Base-by-base conservation (phyloP, 1,140 invertebrate species). In the Tetragonula clypearis region DNA sequence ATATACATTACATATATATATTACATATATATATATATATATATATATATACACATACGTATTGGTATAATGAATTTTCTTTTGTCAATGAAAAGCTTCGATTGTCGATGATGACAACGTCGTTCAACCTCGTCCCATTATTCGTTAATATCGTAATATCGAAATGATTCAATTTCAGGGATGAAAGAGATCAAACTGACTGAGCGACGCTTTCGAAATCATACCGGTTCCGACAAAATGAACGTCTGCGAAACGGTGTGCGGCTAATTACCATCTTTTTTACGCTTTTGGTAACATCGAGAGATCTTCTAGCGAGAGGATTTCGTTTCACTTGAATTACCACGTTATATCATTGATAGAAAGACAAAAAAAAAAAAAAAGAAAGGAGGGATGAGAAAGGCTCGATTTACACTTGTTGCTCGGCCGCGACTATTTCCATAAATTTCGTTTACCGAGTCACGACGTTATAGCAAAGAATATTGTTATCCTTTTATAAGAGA, bases 261-360 rank as follows among this genome's bases (percentile, higher is more conserved):
- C 30, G 55, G 23, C 21, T 23, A 68, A 78, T 78, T 49, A 79
- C n/a, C 66, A 35, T 74, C 58, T 81, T 81, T 80, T 81, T 71
- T 81, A 81, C 69, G 69, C 56, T 81, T 81, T 81, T 81, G 69
- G 79, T 81, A 81, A 73, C 65, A 56, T n/a, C 49, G 55, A 23
- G 56, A 62, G 30, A 74, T 81, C 79, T 73, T 41, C 19, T 56
- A 21, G 23, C 35, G 23, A n/a, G 17, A 4, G 30, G 69, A 81
- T 81, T 53, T 81, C 79, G 1, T 74, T 60, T 60, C 69, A 41
- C 23, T 62, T n/a, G 26, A 68, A 68, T 35, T 49, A 73, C 26
- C 58, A 55, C 26, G 71, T 74, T 49, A 62, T 49, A 68, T 8
- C 49, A 62, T 23, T 21, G 23, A 41, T 6, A 60, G 30, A 53